Conservation (phyloP, 2,888 invertebrate species). For the Galerucella nymphaeae region DNA sequence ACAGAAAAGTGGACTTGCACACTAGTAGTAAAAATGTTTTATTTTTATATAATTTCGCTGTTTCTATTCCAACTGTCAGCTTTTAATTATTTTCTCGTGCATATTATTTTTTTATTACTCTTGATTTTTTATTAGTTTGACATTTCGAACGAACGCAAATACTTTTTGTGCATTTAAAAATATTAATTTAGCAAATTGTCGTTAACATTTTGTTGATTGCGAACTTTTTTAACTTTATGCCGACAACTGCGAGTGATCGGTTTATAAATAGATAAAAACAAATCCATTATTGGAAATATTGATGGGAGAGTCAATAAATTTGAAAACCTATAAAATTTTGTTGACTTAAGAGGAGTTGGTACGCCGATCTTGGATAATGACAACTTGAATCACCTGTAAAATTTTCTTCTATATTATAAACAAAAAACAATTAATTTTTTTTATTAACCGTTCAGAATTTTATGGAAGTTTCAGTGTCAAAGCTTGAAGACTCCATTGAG, state of each 20-base stretch:
- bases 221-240: background rate
- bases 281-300: background rate
- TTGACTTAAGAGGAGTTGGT: slow-evolving; percentile 7
- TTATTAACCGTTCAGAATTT: too few species aligned
- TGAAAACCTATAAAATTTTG: slow-evolving; percentile 4
- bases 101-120: too few species aligned
- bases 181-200: background rate
- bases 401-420: background rate
- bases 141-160: background rate
- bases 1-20: too few species aligned
- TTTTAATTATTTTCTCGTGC: too few species aligned
- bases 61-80: too few species aligned
- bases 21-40: too few species aligned
- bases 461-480: too few species aligned
- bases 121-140: too few species aligned
- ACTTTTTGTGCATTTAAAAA: background rate
- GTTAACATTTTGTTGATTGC: background rate
- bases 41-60: too few species aligned
- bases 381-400: background rate
- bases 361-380: slow-evolving; percentile 5
- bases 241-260: background rate
- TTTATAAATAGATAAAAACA: background rate
- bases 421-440: background rate
- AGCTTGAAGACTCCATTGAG: too few species aligned
- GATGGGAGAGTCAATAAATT: background rate